Percentiles rank a stretch among this genome's conserved stretches.
These are phyloP conservation scores for Sus scrofa DNA, from an alignment of 2,113 vertebrate genomes.

Conservation along the genomic window DNA sequence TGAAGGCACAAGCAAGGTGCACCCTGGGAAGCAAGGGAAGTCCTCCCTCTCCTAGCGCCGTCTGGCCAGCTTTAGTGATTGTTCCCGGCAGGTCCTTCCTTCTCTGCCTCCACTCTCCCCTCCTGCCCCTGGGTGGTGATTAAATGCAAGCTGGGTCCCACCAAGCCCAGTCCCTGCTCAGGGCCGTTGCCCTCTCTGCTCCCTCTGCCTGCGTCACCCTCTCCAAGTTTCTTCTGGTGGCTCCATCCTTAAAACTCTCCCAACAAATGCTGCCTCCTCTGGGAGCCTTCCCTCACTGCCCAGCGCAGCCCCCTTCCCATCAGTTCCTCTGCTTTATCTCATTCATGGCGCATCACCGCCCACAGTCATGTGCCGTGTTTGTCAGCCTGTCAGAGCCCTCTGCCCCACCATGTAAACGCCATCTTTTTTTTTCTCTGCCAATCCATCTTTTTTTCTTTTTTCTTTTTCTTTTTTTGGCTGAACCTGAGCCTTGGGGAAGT, in stretches of 20 bases:
- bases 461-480: too few relatives aligned
- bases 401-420: accelerated
- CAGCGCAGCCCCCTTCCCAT: too few relatives aligned
- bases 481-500: too few relatives aligned
- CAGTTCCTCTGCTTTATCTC: neutral
- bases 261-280: neutral
- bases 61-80: neutral
- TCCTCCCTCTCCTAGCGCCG: neutral
- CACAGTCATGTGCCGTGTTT: accelerated
- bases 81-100: neutral
- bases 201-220: neutral
- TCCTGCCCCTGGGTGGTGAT: accelerated
- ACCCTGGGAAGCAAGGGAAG: neutral
- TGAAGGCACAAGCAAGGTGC: neutral
- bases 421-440: neutral
- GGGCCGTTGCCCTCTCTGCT: neutral
- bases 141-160: neutral
- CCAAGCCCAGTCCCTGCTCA: too few relatives aligned
- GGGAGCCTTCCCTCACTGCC: neutral
- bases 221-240: accelerated
- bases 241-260: neutral
- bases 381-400: neutral
- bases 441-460: too few relatives aligned
- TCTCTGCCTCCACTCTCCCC: neutral
- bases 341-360: neutral